Evolutionary conservation across 2,888 invertebrate genomes (phyloP), one percentile per base, ranked within the genome.

Genomic region (Xestoiulus laeticollis): DNA sequence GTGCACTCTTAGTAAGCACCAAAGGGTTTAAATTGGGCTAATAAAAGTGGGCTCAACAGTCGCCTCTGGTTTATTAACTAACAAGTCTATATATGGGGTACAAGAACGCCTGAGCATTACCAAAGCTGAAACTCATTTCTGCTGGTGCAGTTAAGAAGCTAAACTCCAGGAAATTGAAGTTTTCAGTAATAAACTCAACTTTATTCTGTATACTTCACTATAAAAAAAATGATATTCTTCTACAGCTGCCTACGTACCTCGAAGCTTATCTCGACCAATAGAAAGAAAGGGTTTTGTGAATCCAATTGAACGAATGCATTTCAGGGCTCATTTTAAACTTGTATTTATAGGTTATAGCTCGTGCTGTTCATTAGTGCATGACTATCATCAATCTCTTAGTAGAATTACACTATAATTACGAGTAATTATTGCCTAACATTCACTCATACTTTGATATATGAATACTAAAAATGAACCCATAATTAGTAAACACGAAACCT

Each of bases 131-230:
- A 78, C 14, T 26, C 78, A 30, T 14, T 78, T 78, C 22, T 30
- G 26, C 78, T 78, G 22, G 78, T 26, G 78, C 78, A 78, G 78
- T 78, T 78, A 78, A 78, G 78, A 10, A 12, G 78, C 30, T 78
- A 78, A 38, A 30, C 26, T 78, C 3, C 78, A 78, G 78, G 78
- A 78, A 78, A 78, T 78, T 78, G 78, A 78, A 30, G 78, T 78
- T 78, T 78, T 30, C 78, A 78, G 78, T 30, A 78, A 78, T 78
- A 78, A 78, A 78, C 78, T 78, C 68, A 68, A n/a, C 68, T 78
- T 78, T 78, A 78, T 78, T 10, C 26, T 14, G 78, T 22, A 78
- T 78, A 30, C 78, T 78, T 30, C 10, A 26, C 26, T 2, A 30
- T 30, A 22, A 78, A 78, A 38, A 38, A 38, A 38, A 38, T 38